Base-by-base conservation (phyloP, 2,797 vertebrate genomes). In the Ptychobarbus kaznakovi region DNA sequence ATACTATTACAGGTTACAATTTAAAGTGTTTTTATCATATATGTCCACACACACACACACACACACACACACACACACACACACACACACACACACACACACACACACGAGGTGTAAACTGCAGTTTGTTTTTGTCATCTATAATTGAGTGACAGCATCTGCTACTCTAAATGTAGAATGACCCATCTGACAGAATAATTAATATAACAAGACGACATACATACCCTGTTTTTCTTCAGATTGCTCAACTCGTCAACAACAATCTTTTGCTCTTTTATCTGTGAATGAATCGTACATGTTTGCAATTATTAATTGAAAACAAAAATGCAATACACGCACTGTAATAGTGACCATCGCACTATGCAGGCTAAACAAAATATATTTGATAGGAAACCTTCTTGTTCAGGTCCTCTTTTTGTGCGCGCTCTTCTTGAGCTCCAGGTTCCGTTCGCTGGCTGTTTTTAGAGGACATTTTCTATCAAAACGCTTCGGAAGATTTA, bases 261-360 rank as follows among this genome's bases (percentile, higher is more conserved):
- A 90, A 98, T 66, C 78, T 97, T 98, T 91, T 98, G 96, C 91
- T 99, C 97, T 90, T 96, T 97, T 81, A 98, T 96, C 98, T 99
- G 91, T 82, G 91, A 51, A 87, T 65, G 2, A 49, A 35, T 25
- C 4, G 72, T 32, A 46, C 20, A 13, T 1, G 22, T 82, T 74
- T 8, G 40, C 25, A 11, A n/a, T 25, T 10, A 15, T 3, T 28
- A 8, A 46, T 2, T 15, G 16, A 16, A 42, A 40, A 4, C 12
- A n/a, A 35, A 13, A 38, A 46, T 51, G 32, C n/a, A 20, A 15
- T 15, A 25, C 16, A 68, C 4, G 16, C 25, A 12, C 6, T 61
- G n/a, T 61, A 42, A 35, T 4, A 8, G 40, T 75, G 40, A 65
- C 5, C 7, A 32, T 32, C 32, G 0, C 2, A 32, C 32, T 32